Evolutionary conservation across 2,797 vertebrate genomes (phyloP).

Genomic region (Onychomys torridus): DNA sequence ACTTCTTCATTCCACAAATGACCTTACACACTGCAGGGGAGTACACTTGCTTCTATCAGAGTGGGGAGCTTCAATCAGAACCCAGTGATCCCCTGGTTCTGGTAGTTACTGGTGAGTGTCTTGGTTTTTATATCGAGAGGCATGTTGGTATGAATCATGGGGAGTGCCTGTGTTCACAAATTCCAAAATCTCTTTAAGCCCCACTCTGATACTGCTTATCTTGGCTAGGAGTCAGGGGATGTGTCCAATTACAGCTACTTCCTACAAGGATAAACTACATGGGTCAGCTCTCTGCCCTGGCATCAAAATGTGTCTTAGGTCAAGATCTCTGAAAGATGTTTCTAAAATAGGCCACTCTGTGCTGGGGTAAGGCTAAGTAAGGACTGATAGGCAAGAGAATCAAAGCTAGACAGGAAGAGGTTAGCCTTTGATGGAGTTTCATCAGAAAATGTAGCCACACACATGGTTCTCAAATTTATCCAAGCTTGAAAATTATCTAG

Average conservation of each 20-base stretch:
- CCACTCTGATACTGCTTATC: background rate
- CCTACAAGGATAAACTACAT: no score
- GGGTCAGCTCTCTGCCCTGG: background rate
- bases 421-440: background rate
- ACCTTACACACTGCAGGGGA: background rate
- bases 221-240: background rate
- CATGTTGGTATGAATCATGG: background rate
- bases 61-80: conserved; percentile 58
- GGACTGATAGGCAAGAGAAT: background rate
- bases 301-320: background rate
- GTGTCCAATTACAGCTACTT: background rate
- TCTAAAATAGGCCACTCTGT: background rate
- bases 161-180: no score
- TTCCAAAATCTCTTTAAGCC: background rate
- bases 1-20: conserved; percentile 39
- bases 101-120: conserved; percentile 70
- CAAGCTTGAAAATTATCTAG: background rate
- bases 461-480: background rate
- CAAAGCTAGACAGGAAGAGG: background rate
- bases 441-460: background rate
- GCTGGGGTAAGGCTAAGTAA: background rate
- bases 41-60: conserved; percentile 73
- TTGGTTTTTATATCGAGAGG: rapidly evolving
- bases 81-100: conserved; percentile 70
- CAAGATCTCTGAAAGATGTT: background rate